Conservation (phyloP, 2,113 vertebrate species). For the Perca flavescens region DNA sequence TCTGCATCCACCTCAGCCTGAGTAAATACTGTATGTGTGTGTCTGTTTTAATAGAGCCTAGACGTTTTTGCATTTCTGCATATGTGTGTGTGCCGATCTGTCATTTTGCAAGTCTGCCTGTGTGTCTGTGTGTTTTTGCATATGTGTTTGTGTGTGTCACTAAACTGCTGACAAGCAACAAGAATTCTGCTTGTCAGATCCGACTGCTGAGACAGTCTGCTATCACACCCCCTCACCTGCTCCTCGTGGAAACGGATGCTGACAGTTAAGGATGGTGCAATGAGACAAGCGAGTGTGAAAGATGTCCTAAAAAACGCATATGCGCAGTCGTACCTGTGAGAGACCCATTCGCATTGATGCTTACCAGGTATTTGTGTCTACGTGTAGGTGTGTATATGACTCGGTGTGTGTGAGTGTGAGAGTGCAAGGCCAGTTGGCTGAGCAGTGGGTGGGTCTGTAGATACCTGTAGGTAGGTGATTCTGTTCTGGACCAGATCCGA, state of each 20-base stretch:
- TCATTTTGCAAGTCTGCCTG: slow-evolving; percentile 6
- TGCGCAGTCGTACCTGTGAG: slow-evolving; percentile 19
- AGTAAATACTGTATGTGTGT: not conserved
- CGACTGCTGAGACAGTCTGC: slow-evolving; percentile 52
- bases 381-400: not conserved
- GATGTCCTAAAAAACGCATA: slow-evolving; percentile 37
- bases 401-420: not conserved
- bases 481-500: slow-evolving; percentile 96
- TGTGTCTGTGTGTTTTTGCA: slow-evolving; percentile 19
- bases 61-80: slow-evolving; percentile 25
- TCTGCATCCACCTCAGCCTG: slow-evolving; percentile 12
- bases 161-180: slow-evolving; percentile 65
- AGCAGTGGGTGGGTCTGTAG: slow-evolving; percentile 43
- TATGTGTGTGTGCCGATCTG: slow-evolving; percentile 25
- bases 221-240: slow-evolving; percentile 64
- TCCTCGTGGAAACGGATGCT: slow-evolving; percentile 43
- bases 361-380: not conserved
- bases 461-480: slow-evolving; percentile 98
- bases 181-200: slow-evolving; percentile 56
- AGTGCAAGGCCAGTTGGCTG: slow-evolving; percentile 32
- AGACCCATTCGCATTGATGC: slow-evolving; percentile 12
- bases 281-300: slow-evolving; percentile 60
- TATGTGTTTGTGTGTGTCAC: slow-evolving; percentile 21
- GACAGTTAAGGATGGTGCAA: slow-evolving; percentile 70
- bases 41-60: not conserved